Evolutionary conservation across 2,888 invertebrate genomes (phyloP).

Genomic region (Branchellion lobata): DNA sequence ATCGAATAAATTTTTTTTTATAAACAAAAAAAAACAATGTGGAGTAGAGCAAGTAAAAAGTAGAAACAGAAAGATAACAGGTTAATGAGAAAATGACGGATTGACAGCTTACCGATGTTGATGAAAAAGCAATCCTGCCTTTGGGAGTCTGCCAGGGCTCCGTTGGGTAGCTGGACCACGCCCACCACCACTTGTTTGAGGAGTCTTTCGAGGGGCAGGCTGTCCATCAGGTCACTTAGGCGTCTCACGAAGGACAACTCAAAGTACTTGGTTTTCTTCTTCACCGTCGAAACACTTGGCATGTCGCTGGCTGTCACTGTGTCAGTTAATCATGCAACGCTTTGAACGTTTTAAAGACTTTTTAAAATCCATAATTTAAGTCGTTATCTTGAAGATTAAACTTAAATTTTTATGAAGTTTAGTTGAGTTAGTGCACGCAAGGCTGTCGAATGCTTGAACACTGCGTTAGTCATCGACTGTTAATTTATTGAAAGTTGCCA

Average conservation of each 20-base stretch:
- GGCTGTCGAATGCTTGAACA: too few relatives aligned
- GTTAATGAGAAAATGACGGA: too few relatives aligned
- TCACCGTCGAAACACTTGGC: background rate
- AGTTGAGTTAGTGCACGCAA: too few relatives aligned
- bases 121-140: constrained; percentile 4
- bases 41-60: too few relatives aligned
- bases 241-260: background rate
- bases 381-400: background rate
- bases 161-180: background rate
- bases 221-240: background rate
- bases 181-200: background rate
- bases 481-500: too few relatives aligned
- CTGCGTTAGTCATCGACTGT: too few relatives aligned
- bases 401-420: too few relatives aligned
- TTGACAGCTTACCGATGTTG: background rate
- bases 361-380: background rate
- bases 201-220: background rate
- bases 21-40: too few relatives aligned
- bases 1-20: too few relatives aligned
- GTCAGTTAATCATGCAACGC: too few relatives aligned
- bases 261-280: background rate
- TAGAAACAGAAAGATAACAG: too few relatives aligned
- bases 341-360: too few relatives aligned
- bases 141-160: background rate
- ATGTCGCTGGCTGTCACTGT: background rate